Evolutionary conservation across 2,113 vertebrate species (phyloP), one percentile per base, ranked within the genome.

Genomic region (Eclectus roratus): DNA sequence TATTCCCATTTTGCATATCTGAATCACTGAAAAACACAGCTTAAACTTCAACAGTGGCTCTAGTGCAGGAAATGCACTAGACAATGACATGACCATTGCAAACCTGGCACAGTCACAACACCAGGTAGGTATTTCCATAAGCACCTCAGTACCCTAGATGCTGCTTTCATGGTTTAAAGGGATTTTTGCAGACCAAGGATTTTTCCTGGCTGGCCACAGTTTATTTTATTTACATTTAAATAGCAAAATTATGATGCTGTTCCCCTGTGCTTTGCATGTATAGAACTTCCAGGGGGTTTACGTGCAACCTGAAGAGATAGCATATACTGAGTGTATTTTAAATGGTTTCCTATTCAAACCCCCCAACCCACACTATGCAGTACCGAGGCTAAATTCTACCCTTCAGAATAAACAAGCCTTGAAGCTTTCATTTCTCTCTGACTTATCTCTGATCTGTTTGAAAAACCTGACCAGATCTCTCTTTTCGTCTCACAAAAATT

Each of bases 401-500:
- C 39, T 88, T 88, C 58, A 66, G 70, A 96, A 93, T 73, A 93
- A 96, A 91, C 63, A 92, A 94, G 60, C 44, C 74, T 63, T n/a
- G 1, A 94, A 91, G 66, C 80, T 91, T 80, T 85, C 53, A 77
- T 89, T 95, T 95, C 69, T 84, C 64, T 77, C 91, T 96, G 88
- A 90, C 77, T 96, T 90, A 64, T 90, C 65, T 95, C 92, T 85
- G 83, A 95, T 95, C 85, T 92, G 88, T 89, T 93, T 80, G 55
- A 91, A 94, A 96, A 95, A 86, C 61, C 80, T 87, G 80, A 89
- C 83, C 70, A 70, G 73, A 87, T 79, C 91, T 53, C 85, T 84
- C 72, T 86, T 96, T 94, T 81, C 3, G 41, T 94, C 83, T 91
- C 88, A 74, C 88, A 95, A 87, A 95, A 92, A 89, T 72, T 93